phyloP scores from a whole-genome alignment of 1,140 invertebrate genomes.

The Habropoda laboriosa region DNA sequence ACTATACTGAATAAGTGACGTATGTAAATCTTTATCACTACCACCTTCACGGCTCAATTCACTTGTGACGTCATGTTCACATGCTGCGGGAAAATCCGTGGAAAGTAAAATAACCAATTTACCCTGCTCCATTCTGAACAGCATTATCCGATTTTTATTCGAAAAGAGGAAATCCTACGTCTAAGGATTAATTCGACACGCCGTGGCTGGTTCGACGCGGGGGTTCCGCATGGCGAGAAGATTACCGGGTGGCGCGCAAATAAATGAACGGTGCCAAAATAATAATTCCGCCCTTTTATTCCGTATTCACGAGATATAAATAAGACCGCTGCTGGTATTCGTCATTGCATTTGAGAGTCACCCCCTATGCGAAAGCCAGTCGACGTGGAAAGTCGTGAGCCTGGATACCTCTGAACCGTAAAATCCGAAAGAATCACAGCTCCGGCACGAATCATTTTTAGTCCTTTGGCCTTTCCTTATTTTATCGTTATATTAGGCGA shows the following conservation, averaged over 20 bases:
- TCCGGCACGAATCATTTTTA: conserved; percentile 54
- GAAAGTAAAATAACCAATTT: neutral
- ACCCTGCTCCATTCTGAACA: neutral
- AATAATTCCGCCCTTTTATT: conserved; percentile 34
- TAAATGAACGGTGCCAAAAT: conserved; percentile 24
- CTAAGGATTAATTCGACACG: neutral
- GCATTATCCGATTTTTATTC: neutral
- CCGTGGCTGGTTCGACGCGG: neutral
- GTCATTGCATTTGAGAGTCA: conserved; percentile 32
- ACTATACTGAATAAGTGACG: too few relatives aligned
- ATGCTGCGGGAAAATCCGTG: too few relatives aligned
- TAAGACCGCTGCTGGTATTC: conserved; percentile 53
- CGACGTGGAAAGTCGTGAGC: conserved; percentile 51
- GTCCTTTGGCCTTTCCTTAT: conserved; percentile 47
- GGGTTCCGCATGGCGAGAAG: neutral
- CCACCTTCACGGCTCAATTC: too few relatives aligned
- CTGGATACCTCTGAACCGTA: conserved; percentile 40
- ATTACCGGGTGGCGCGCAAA: neutral
- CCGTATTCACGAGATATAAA: conserved; percentile 44
- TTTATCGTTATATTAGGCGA: conserved; percentile 57
- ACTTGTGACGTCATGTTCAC: too few relatives aligned
- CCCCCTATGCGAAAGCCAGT: conserved; percentile 39
- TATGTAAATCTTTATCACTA: too few relatives aligned
- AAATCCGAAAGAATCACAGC: conserved; percentile 69
- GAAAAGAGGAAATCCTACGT: neutral